Percentiles rank a stretch among this genome's conserved stretches.
phyloP scores from a whole-genome alignment of 2,888 invertebrate species.

The Orchesella flavescens region DNA sequence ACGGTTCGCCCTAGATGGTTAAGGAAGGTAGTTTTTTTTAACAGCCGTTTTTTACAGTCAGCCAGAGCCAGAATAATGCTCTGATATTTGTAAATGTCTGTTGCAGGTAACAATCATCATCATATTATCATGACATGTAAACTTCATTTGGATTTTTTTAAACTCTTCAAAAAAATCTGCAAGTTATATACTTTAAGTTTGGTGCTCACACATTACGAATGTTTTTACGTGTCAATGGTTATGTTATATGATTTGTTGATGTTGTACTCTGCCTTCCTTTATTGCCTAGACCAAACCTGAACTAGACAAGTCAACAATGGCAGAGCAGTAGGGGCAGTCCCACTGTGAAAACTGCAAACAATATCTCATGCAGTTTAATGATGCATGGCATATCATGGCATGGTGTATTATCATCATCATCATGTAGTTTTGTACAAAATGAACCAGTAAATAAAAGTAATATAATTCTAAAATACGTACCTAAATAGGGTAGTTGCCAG shows the following conservation, averaged over 20 bases:
- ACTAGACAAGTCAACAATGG: not conserved
- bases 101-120: too few relatives aligned
- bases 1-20: too few relatives aligned
- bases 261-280: not conserved
- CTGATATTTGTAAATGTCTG: too few relatives aligned
- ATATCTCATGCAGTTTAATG: not conserved
- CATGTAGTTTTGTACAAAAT: not conserved
- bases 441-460: not conserved
- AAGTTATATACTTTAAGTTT: too few relatives aligned
- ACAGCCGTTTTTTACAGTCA: too few relatives aligned
- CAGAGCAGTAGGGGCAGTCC: not conserved
- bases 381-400: not conserved
- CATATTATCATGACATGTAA: too few relatives aligned
- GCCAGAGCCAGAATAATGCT: too few relatives aligned
- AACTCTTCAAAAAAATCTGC: too few relatives aligned
- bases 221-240: conserved; percentile 4
- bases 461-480: not conserved
- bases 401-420: too few relatives aligned
- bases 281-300: not conserved
- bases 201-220: not conserved
- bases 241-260: not conserved
- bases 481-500: not conserved
- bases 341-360: not conserved
- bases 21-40: too few relatives aligned
- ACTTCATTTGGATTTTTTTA: too few relatives aligned